Percentiles rank a stretch among this genome's conserved stretches.
Evolutionary conservation across 2,797 vertebrate species (phyloP).

Genomic region (Muscicapa striata): DNA sequence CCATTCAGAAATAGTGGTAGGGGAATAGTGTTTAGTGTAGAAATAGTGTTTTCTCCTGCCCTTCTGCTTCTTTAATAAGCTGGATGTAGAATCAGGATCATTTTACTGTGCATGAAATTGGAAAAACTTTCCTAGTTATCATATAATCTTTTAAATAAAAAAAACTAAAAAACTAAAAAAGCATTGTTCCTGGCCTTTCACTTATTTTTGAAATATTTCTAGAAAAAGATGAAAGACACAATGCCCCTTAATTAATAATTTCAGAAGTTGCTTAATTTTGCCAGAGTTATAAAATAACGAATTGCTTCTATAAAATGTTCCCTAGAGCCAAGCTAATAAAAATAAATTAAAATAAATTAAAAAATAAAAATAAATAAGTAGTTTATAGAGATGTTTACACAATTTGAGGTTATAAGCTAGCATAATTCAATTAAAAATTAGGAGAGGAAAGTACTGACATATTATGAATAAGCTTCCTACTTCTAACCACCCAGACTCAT

Average conservation of each 20-base stretch:
- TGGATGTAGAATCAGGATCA: neutral
- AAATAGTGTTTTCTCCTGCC: neutral
- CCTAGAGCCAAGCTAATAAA: constrained; percentile 6
- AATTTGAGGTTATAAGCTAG: neutral
- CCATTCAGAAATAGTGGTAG: neutral
- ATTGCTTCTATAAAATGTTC: neutral
- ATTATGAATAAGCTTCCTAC: neutral
- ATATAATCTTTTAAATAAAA: neutral
- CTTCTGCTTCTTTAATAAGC: neutral
- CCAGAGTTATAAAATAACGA: neutral
- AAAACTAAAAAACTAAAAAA: too few relatives aligned
- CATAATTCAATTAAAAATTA: constrained; percentile 47
- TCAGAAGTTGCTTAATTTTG: constrained; percentile 14
- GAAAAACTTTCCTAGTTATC: neutral
- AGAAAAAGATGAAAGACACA: neutral
- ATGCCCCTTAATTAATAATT: neutral
- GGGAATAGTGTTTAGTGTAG: neutral
- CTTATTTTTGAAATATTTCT: neutral
- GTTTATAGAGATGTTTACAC: neutral
- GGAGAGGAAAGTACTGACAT: constrained; percentile 37
- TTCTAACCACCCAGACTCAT: neutral
- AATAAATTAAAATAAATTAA: constrained; percentile 39
- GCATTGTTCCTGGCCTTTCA: neutral
- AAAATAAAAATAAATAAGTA: constrained; percentile 46
- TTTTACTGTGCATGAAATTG: neutral